Base-by-base conservation (phyloP, 2,888 invertebrate species). In the Hartigia nigra region DNA sequence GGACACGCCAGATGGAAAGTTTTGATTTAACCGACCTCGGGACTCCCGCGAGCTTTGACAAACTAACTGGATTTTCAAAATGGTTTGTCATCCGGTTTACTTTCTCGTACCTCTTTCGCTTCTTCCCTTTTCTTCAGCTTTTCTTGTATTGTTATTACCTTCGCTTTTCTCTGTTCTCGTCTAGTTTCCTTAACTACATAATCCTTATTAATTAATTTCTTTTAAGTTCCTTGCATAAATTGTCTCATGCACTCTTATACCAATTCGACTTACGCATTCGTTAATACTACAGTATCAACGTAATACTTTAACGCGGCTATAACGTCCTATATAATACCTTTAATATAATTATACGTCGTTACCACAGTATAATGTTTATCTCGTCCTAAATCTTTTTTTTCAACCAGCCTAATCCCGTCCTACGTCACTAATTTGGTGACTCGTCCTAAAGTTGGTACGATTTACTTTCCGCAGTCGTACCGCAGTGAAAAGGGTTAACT, bases 11-110 rank as follows among this genome's bases (percentile, higher is more conserved):
- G 69, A 75, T 69, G 80, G 78, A 84, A 86, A 86, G 81, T 86
- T 86, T 86, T 83, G 83, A 86, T 86, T 86, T 81, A 86, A 84
- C 83, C 79, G 82, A 79, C 80, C 81, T 80, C 81, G 77, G 75
- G 77, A 75, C 74, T 81, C 79, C 79, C 14, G 76, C 78, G 80
- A 81, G 77, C 80, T 81, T 32, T 78, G 77, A 81, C 78, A 70
- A 81, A 82, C 80, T 81, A 84, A 83, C 82, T 78, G 80, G 74
- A 81, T 85, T 83, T 81, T 81, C 79, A 80, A 80, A 82, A 83
- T 78, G 77, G 79, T 79, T 81, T 35, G 74, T 74, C 77, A 77
- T 79, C 74, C n/a, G 55, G 32, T 23, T n/a, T 75, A 31, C 37
- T 75, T 31, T 34, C 37, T 76, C 55, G 32, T 70, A 34, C n/a